Evolutionary conservation across 2,113 vertebrate genomes (phyloP).

Genomic region (Rhodinocichla rosea): DNA sequence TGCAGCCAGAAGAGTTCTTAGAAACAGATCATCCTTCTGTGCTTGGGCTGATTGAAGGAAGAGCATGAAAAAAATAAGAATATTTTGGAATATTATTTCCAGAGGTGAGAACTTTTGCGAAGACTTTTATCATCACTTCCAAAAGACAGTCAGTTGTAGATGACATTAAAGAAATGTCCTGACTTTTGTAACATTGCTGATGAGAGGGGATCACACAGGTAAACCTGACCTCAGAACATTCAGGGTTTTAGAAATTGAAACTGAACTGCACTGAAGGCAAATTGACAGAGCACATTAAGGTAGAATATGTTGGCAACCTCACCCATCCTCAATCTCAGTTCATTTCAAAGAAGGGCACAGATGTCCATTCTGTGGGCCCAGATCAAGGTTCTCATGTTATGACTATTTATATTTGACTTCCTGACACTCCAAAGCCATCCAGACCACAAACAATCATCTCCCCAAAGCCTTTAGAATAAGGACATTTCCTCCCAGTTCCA

Average conservation of each 20-base stretch:
- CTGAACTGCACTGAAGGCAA: not conserved
- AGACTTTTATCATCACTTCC: not conserved
- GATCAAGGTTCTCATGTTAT: not conserved
- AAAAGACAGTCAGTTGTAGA: not conserved
- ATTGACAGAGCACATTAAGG: not conserved
- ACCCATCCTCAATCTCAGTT: not conserved
- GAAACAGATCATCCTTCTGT: not conserved
- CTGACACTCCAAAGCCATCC: not conserved
- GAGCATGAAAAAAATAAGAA: not conserved
- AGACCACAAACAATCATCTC: not conserved
- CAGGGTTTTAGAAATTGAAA: not conserved
- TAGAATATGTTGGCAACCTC: not conserved
- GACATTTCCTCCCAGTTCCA: not conserved
- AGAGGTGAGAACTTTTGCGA: not conserved
- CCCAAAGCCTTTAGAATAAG: not conserved
- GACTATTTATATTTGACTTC: not conserved
- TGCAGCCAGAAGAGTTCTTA: not conserved
- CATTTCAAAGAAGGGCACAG: not conserved
- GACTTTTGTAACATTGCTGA: not conserved
- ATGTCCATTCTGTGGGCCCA: not conserved
- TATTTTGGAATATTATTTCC: not conserved
- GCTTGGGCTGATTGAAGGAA: not conserved
- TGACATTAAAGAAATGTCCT: not conserved
- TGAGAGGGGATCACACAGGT: not conserved
- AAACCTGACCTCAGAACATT: not conserved